Conservation (phyloP, 1,140 invertebrate genomes). For the Aricia agestis region DNA sequence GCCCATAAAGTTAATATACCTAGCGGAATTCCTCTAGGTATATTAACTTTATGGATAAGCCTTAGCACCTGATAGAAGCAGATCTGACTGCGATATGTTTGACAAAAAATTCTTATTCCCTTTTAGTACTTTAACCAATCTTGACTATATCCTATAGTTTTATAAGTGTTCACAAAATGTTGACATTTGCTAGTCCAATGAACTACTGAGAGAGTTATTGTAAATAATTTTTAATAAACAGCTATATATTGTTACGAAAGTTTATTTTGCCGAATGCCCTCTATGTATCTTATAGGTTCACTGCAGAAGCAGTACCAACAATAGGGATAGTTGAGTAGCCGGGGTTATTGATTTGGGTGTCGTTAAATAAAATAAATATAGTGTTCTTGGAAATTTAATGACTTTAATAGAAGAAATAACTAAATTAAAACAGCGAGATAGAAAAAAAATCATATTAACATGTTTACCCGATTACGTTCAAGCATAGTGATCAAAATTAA, state of each 20-base stretch:
- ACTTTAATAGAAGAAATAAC: slow-evolving; percentile 75
- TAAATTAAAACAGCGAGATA: slow-evolving; percentile 76
- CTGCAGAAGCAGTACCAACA: background rate
- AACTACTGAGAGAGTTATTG: background rate
- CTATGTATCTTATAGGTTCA: background rate
- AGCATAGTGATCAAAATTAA: slow-evolving; percentile 72
- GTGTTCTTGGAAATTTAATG: slow-evolving; percentile 75
- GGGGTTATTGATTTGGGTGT: background rate
- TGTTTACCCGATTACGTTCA: slow-evolving; percentile 67
- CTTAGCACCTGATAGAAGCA: too few species aligned
- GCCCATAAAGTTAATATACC: too few species aligned
- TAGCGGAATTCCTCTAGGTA: too few species aligned
- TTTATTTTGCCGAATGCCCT: background rate
- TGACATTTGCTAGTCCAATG: background rate
- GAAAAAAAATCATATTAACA: slow-evolving; percentile 66
- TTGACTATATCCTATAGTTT: background rate
- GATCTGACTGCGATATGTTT: too few species aligned
- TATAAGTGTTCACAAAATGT: background rate
- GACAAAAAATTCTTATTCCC: background rate
- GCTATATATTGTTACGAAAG: too few species aligned
- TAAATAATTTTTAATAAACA: background rate
- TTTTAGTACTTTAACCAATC: background rate
- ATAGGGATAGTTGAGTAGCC: too few species aligned
- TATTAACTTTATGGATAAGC: too few species aligned
- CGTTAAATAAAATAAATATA: slow-evolving; percentile 31